A percentile compares a stretch with the other conserved stretches of the same genome.
phyloP scores from a whole-genome alignment of 2,113 vertebrate genomes.

The Spea multiplicata region DNA sequence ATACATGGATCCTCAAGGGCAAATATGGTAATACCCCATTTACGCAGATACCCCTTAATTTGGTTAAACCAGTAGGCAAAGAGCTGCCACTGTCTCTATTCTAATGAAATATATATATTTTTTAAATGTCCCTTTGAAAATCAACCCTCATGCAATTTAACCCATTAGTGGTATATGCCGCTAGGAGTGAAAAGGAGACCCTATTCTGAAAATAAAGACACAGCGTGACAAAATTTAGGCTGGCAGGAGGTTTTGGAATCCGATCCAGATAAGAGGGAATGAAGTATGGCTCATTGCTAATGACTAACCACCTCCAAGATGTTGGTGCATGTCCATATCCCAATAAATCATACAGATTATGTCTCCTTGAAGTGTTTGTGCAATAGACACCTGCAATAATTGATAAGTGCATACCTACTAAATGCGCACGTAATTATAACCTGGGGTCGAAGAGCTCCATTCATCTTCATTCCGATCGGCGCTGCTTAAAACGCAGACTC shows the following conservation, averaged over 20 bases:
- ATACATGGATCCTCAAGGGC: too few relatives aligned
- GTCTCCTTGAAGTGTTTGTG: conserved; percentile 11
- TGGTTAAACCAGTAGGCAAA: too few relatives aligned
- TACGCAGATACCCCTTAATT: too few relatives aligned
- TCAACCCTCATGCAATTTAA: too few relatives aligned
- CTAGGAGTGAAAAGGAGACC: too few relatives aligned
- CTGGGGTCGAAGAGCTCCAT: neutral
- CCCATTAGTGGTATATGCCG: too few relatives aligned
- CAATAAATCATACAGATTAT: conserved; percentile 12
- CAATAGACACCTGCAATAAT: conserved; percentile 34
- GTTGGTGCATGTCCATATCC: neutral
- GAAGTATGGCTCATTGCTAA: conserved; percentile 3
- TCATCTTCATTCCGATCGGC: conserved; percentile 16
- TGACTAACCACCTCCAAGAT: conserved; percentile 10
- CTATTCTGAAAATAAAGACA: too few relatives aligned
- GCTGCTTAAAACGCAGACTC: neutral
- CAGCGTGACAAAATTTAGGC: too few relatives aligned
- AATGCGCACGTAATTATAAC: conserved; percentile 20
- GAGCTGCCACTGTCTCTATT: too few relatives aligned
- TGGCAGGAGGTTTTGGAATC: conserved; percentile 3
- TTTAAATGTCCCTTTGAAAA: too few relatives aligned
- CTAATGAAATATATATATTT: too few relatives aligned
- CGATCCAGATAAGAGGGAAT: conserved; percentile 13
- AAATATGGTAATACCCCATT: too few relatives aligned
- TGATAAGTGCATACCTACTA: conserved; percentile 11